phyloP scores from a whole-genome alignment of 64 coral and sea anemone genomes.

The Dendrophyllia cribrosa region DNA sequence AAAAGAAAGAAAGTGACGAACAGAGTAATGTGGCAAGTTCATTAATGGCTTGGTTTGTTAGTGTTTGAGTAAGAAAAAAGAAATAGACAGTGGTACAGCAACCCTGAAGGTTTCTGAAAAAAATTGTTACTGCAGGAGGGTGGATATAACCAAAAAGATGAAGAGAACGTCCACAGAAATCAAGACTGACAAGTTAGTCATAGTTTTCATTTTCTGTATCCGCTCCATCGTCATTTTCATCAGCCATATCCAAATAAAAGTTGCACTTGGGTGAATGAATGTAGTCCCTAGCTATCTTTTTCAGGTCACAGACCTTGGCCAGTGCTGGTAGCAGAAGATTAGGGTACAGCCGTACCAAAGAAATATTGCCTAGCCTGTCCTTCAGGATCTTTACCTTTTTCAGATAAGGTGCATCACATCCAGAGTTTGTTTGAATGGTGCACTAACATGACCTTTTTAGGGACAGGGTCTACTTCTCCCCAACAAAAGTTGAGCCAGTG shows the following conservation, averaged over 20 bases:
- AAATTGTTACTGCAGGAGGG: background rate
- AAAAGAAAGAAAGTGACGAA: background rate
- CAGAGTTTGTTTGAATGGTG: conserved; percentile 42
- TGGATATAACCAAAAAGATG: background rate
- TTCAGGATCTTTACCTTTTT: conserved; percentile 11
- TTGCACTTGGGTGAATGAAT: background rate
- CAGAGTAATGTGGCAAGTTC: background rate
- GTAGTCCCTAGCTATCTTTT: background rate
- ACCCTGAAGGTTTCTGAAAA: background rate
- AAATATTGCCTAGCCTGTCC: background rate
- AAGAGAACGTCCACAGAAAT: background rate
- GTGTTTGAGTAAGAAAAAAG: background rate
- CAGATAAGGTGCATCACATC: background rate
- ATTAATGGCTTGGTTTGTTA: background rate
- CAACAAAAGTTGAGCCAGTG: conserved; percentile 50
- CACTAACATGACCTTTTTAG: background rate
- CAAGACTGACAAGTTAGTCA: background rate
- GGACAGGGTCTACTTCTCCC: background rate
- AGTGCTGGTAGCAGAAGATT: background rate
- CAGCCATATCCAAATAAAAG: conserved; percentile 11
- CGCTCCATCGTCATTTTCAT: background rate
- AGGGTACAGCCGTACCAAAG: background rate
- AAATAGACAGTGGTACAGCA: background rate
- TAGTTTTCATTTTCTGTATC: conserved; percentile 20
- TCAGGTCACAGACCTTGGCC: background rate